A percentile compares a stretch with the other conserved stretches of the same genome.
phyloP scores from a whole-genome alignment of 2,113 vertebrate species.

The Muntiacus reevesi region DNA sequence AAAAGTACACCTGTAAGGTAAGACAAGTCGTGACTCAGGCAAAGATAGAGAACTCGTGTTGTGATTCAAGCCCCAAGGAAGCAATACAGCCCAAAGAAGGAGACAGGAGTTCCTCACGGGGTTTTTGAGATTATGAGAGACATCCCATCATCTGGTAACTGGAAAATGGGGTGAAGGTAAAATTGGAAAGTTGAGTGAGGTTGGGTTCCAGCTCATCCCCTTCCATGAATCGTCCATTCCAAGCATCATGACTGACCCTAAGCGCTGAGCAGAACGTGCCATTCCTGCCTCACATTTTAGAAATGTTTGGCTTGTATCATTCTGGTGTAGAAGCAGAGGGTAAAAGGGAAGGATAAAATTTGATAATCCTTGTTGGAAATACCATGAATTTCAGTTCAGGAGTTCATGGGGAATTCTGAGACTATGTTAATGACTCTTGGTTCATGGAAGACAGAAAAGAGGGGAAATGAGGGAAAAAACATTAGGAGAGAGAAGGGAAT shows the following conservation, averaged over 20 bases:
- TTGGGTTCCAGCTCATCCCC: neutral
- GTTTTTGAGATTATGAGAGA: neutral
- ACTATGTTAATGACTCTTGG: neutral
- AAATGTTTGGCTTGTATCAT: neutral
- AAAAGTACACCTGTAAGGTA: neutral
- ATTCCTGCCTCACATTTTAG: neutral
- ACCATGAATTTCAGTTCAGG: neutral
- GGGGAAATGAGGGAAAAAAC: neutral
- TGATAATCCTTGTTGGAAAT: neutral
- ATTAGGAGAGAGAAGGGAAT: neutral
- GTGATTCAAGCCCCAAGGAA: neutral
- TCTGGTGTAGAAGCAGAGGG: neutral
- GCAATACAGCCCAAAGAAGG: neutral
- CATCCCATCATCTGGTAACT: neutral
- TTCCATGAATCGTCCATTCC: neutral
- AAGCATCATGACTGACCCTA: neutral
- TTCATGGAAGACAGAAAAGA: neutral
- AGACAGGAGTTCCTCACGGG: neutral
- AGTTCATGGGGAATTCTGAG: neutral
- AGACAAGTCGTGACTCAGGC: neutral
- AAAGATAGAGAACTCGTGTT: neutral
- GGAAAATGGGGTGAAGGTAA: neutral
- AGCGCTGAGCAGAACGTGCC: neutral
- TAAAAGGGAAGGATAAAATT: neutral
- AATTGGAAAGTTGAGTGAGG: neutral